Evolutionary conservation across 2,797 vertebrate species (phyloP).

Genomic region (Zenarchopterus dispar): DNA sequence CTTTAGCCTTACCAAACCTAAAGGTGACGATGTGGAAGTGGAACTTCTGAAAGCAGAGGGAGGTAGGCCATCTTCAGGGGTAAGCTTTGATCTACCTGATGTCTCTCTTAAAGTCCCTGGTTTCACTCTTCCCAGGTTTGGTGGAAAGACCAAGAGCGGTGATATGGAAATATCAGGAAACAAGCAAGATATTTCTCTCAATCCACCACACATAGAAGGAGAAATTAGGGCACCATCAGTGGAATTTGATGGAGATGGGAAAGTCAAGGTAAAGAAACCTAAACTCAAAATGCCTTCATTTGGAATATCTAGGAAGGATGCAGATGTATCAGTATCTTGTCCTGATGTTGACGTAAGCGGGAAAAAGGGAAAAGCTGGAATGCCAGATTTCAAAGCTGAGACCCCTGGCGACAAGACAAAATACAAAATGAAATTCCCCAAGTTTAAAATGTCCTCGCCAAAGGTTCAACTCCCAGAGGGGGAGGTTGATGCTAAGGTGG

Average conservation of each 20-base stretch:
- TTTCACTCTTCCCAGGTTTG: constrained; percentile 84
- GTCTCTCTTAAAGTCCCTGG: constrained; percentile 83
- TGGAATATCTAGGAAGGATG: constrained; percentile 78
- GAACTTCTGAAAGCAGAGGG: constrained; percentile 78
- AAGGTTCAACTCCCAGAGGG: constrained; percentile 65
- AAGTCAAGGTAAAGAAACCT: constrained; percentile 81
- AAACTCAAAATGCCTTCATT: constrained; percentile 83
- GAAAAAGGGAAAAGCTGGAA: constrained; percentile 57
- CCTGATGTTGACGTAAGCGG: constrained; percentile 67
- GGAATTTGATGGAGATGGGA: constrained; percentile 74
- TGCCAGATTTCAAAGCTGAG: constrained; percentile 51
- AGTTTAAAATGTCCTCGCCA: constrained; percentile 66
- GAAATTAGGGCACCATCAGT: constrained; percentile 64
- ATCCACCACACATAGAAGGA: constrained; percentile 50
- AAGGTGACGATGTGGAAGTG: constrained; percentile 73
- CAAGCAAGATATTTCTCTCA: constrained; percentile 59
- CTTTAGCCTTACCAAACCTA: constrained; percentile 76
- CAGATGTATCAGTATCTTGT: constrained; percentile 59
- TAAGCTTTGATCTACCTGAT: constrained; percentile 80
- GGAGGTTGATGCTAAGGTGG: constrained; percentile 53
- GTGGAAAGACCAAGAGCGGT: constrained; percentile 77
- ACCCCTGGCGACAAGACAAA: constrained; percentile 60
- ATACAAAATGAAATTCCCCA: constrained; percentile 74
- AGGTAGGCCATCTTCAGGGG: constrained; percentile 75
- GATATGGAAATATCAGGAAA: constrained; percentile 60